A percentile compares a stretch with the other conserved stretches of the same genome.
These are phyloP conservation scores for Patagioenas fasciata DNA, from an alignment of 2,113 vertebrate genomes.

Conservation along the genomic window DNA sequence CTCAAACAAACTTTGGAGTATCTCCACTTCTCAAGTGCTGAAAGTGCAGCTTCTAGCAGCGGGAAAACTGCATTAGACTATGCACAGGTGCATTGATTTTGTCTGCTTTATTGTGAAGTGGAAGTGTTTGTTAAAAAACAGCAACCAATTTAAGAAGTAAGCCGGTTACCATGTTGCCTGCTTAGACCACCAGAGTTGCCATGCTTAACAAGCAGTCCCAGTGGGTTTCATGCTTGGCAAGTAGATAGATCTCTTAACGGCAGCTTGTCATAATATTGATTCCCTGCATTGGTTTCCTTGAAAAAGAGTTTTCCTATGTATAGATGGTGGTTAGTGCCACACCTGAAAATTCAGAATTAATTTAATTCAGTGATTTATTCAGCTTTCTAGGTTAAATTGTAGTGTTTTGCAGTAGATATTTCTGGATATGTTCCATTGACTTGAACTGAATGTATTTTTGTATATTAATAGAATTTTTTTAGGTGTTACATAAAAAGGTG, in stretches of 20 bases:
- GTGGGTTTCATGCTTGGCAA: neutral
- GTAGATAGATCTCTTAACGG: neutral
- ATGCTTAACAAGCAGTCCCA: neutral
- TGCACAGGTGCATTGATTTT: neutral
- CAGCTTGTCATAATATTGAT: neutral
- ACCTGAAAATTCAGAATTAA: neutral
- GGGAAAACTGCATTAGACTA: neutral
- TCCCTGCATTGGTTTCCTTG: neutral
- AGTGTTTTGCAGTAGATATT: neutral
- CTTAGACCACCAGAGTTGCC: neutral
- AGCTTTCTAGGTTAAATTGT: neutral
- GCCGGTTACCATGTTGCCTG: neutral
- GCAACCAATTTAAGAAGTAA: neutral
- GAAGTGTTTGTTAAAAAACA: neutral
- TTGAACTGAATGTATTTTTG: neutral
- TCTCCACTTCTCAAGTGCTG: neutral
- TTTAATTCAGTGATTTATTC: neutral
- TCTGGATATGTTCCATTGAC: neutral
- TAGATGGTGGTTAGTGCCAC: neutral
- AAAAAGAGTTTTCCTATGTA: neutral
- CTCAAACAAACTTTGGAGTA: neutral
- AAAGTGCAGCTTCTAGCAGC: neutral
- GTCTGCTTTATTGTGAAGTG: neutral
- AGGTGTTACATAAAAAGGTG: neutral
- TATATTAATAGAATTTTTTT: neutral